phyloP scores from a whole-genome alignment of 2,113 vertebrate genomes.

The Myotis lucifugus region DNA sequence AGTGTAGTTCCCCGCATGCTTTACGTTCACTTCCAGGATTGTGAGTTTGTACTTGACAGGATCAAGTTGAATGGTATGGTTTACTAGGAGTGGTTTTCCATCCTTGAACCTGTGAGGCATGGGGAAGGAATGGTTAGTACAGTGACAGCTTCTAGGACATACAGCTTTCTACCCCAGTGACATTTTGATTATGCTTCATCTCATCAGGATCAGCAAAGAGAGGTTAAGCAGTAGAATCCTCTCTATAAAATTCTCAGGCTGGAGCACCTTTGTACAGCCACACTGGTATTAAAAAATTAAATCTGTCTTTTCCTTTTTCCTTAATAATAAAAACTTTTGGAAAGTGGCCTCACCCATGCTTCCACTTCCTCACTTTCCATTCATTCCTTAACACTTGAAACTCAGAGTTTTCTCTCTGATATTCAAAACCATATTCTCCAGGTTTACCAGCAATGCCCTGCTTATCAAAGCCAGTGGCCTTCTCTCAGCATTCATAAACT shows the following conservation, averaged over 20 bases:
- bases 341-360: neutral
- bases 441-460: neutral
- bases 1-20: conserved; percentile 90
- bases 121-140: neutral
- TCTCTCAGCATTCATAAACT: neutral
- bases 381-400: neutral
- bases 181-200: neutral
- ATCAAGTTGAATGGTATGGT: conserved; percentile 85
- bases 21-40: conserved; percentile 86
- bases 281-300: neutral
- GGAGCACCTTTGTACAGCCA: neutral
- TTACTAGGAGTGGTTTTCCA: conserved; percentile 85
- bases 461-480: neutral
- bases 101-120: conserved; percentile 90
- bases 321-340: neutral
- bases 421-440: neutral
- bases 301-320: neutral
- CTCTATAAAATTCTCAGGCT: neutral
- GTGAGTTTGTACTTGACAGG: conserved; percentile 82
- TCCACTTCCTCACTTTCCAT: neutral
- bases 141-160: neutral
- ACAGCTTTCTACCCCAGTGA: neutral
- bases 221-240: neutral
- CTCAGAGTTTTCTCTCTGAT: neutral
- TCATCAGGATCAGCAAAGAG: neutral